Evolutionary conservation across 2,888 invertebrate species (phyloP).

Genomic region (Schizotus pectinicornis): DNA sequence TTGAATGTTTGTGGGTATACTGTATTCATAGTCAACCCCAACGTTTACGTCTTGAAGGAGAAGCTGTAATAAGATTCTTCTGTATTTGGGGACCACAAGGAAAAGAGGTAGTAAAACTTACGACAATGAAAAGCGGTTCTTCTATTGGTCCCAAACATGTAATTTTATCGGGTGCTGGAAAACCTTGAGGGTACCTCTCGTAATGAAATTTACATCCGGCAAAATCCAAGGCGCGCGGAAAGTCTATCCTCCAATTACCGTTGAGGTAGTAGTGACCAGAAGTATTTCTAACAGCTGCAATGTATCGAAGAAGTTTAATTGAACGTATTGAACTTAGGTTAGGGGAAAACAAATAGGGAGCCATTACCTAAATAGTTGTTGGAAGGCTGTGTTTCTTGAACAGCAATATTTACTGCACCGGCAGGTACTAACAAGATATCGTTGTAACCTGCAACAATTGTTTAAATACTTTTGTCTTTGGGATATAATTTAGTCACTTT

Average conservation of each 20-base stretch:
- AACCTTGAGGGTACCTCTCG: slow-evolving; percentile 80
- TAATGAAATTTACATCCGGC: slow-evolving; percentile 90
- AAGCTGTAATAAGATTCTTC: slow-evolving; percentile 62
- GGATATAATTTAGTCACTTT: slow-evolving; percentile 38
- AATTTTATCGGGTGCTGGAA: slow-evolving; percentile 84
- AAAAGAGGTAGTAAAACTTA: slow-evolving; percentile 56
- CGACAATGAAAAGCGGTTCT: slow-evolving; percentile 87
- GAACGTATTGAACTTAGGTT: neutral
- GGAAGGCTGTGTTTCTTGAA: slow-evolving; percentile 80
- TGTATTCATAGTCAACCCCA: slow-evolving; percentile 89
- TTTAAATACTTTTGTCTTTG: neutral
- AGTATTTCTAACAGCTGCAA: slow-evolving; percentile 78
- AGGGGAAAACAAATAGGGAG: neutral
- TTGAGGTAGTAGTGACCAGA: slow-evolving; percentile 89
- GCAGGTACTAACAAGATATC: slow-evolving; percentile 89
- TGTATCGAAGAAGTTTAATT: slow-evolving; percentile 4
- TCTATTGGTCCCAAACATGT: slow-evolving; percentile 85
- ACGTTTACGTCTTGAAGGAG: slow-evolving; percentile 83
- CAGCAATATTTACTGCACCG: slow-evolving; percentile 88
- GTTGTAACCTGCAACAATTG: slow-evolving; percentile 77
- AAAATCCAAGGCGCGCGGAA: slow-evolving; percentile 79
- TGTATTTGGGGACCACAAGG: neutral
- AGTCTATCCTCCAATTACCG: slow-evolving; percentile 94
- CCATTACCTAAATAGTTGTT: slow-evolving; percentile 88
- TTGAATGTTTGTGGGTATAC: slow-evolving; percentile 76